Base-by-base conservation (phyloP, 1,140 invertebrate species). In the Lethrus apterus region DNA sequence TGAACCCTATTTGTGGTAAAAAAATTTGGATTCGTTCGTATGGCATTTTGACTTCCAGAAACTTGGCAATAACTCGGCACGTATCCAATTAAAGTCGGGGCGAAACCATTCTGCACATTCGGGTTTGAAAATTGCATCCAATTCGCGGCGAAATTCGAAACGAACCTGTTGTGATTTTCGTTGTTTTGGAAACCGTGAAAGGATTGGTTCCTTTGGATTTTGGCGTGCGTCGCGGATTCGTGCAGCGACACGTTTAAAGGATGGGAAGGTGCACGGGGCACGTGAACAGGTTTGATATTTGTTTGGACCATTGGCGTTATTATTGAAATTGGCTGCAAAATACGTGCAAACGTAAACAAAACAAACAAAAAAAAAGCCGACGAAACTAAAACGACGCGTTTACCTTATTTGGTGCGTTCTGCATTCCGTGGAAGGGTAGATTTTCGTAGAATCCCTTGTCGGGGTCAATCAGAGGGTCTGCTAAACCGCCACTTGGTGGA, bases 351-450 rank as follows among this genome's bases (percentile, higher is more conserved):
- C 54, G 47, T 59, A 58, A 51, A 40, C 52, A 52, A 50, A 51
- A 44, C 42, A 41, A 52, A 48, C 19, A 50, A 23, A 51, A 45
- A 30, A 30, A 33, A 30, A 34, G 5, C 21, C 31, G 46, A 15
- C 10, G 19, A 45, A 17, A 44, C n/a, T 5, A 35, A 15, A 2
- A 23, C n/a, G 4, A 40, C 18, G 29, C 48, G 52, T 64, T 71
- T 79, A 93, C 89, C 83, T 92, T 92, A 68, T 89, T 89, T 58
- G 86, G 86, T 54, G 88, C 83, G 62, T 85, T 83, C 71, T 90
- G 87, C 59, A 92, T 81, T 57, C 88, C 88, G 68, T 93, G 89
- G 75, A 93, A 93, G 48, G 89, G 88, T 62, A 93, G 76, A 69
- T 93, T 93, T 73, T 93, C 89, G 73, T 93, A 93, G 67, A 91